A percentile compares a stretch with the other conserved stretches of the same genome.
Evolutionary conservation across 2,113 vertebrate species (phyloP).

Genomic region (Antechinus flavipes): DNA sequence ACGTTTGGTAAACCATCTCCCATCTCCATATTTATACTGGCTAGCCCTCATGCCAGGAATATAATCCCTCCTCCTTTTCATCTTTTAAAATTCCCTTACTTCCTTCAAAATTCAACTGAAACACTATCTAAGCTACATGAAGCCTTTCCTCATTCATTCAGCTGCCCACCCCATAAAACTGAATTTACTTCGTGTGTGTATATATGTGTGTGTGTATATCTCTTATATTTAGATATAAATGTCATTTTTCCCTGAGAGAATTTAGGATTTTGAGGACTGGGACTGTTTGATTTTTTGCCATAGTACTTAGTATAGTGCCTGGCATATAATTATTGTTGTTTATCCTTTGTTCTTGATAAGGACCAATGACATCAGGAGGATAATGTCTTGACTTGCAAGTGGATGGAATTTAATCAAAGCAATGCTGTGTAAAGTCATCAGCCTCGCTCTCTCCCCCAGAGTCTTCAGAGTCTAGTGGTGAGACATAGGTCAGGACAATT

Average conservation of each 20-base stretch:
- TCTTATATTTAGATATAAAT: neutral
- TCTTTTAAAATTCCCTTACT: neutral
- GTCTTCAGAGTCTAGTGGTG: neutral
- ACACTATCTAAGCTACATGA: neutral
- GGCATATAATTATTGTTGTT: too few species aligned
- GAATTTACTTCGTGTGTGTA: neutral
- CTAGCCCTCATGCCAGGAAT: neutral
- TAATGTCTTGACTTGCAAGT: neutral
- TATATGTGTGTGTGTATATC: neutral
- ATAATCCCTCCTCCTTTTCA: neutral
- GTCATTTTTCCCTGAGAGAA: neutral
- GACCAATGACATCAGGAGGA: too few species aligned
- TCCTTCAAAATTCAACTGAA: neutral
- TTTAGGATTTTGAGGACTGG: neutral
- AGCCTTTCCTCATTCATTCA: neutral
- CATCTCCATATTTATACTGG: neutral
- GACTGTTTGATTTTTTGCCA: neutral
- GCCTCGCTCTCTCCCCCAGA: neutral
- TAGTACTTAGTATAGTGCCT: neutral
- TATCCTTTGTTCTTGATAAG: neutral
- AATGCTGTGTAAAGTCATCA: neutral
- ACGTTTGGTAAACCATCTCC: neutral
- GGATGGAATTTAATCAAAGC: neutral
- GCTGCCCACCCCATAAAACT: neutral
- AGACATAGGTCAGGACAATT: neutral